phyloP scores from a whole-genome alignment of 2,888 invertebrate genomes.

The Dorcus hopei region DNA sequence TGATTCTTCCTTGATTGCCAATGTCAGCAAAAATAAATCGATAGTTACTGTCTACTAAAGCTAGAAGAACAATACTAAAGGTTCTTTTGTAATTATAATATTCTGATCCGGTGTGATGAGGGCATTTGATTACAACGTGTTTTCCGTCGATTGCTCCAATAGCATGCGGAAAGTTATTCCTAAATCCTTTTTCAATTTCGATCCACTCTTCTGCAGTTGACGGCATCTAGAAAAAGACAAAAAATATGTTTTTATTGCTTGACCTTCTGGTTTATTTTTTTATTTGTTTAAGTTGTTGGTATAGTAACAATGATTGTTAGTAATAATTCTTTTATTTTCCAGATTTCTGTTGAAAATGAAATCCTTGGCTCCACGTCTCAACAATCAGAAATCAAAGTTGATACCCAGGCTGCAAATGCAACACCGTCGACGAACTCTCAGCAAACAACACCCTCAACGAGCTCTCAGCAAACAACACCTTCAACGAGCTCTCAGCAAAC shows the following conservation, averaged over 20 bases:
- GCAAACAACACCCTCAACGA: background rate
- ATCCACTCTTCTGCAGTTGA: constrained; percentile 2
- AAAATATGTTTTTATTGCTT: background rate
- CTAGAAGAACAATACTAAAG: constrained; percentile 20
- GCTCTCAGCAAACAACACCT: background rate
- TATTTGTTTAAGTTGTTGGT: no score
- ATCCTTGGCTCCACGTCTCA: background rate
- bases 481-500: background rate
- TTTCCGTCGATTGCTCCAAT: constrained; percentile 29
- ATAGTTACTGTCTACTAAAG: no score
- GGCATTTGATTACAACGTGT: constrained; percentile 26
- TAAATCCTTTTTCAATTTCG: background rate
- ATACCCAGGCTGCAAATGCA: background rate
- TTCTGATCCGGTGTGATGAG: constrained; percentile 24
- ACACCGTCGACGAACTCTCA: background rate
- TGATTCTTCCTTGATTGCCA: no score
- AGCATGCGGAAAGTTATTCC: constrained; percentile 18
- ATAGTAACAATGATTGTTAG: no score
- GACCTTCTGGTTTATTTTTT: background rate
- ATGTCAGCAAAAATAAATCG: no score
- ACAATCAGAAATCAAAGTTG: background rate
- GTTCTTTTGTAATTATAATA: constrained; percentile 31
- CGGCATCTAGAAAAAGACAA: background rate
- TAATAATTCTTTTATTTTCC: no score
- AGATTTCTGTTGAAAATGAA: background rate